Conservation (phyloP, 1,140 invertebrate species). For the Drosophila azteca region DNA sequence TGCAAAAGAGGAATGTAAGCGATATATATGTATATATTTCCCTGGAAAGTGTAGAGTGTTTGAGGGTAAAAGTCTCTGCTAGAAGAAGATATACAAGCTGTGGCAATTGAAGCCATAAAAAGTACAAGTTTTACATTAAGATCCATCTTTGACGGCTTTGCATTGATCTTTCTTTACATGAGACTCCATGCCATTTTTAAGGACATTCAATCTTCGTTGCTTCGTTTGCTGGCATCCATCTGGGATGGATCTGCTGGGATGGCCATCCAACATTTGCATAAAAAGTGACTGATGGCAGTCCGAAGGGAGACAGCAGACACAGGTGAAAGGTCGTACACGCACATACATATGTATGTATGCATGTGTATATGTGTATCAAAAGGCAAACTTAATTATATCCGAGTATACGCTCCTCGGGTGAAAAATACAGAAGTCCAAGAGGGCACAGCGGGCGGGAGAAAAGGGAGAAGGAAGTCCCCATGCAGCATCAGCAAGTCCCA, state of each 20-base stretch:
- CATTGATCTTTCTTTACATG: no score
- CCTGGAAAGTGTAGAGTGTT: no score
- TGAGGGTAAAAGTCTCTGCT: no score
- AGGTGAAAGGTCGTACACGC: constrained; percentile 25
- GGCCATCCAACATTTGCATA: constrained; percentile 59
- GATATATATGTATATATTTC: constrained; percentile 24
- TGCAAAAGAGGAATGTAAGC: constrained; percentile 34
- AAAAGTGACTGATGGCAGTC: constrained; percentile 53
- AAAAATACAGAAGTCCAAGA: constrained; percentile 17
- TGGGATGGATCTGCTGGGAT: constrained; percentile 1
- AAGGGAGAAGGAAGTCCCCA: constrained; percentile 56
- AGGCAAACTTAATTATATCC: constrained; percentile 69
- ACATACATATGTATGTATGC: constrained; percentile 22
- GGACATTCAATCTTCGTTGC: constrained; percentile 8
- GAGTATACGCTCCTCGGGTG: constrained; percentile 22
- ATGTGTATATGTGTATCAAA: constrained; percentile 34
- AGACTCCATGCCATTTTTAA: no score
- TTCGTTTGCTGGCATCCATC: neutral
- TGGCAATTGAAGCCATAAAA: no score
- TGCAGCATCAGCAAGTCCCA: constrained; percentile 76
- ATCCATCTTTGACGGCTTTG: no score
- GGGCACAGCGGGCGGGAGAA: constrained; percentile 12
- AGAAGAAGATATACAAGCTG: no score
- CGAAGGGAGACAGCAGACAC: constrained; percentile 41
- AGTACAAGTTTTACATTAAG: no score